Conservation (phyloP, 2,888 invertebrate genomes). For the Leptinotarsa tumamoca region DNA sequence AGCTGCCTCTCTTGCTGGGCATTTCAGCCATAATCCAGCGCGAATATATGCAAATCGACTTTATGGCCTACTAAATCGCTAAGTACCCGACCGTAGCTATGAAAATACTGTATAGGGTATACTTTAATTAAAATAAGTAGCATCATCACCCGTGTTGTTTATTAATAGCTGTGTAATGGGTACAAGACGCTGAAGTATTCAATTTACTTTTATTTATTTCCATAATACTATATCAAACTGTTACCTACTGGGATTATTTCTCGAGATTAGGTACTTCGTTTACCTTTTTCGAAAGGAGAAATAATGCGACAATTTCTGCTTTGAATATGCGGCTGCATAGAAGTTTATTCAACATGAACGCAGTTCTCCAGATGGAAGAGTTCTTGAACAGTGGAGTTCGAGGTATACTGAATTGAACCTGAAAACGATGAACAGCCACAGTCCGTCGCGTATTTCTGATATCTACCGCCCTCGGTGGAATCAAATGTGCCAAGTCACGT, state of each 20-base stretch:
- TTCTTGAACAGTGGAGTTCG: too few species aligned
- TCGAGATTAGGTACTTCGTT: conserved; percentile 5
- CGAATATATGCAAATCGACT: conserved; percentile 45
- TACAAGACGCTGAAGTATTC: conserved; percentile 27
- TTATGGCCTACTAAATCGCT: conserved; percentile 45
- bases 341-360: too few species aligned
- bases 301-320: not conserved
- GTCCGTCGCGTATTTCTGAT: too few species aligned
- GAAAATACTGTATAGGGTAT: conserved; percentile 36
- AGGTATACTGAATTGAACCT: too few species aligned
- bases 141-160: conserved; percentile 31
- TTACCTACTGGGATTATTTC: conserved; percentile 14
- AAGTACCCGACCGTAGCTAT: conserved; percentile 40
- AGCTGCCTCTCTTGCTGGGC: conserved; percentile 34
- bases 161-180: conserved; percentile 32
- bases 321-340: not conserved
- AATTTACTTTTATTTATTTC: conserved; percentile 29
- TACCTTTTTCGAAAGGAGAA: not conserved
- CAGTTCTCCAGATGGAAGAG: too few species aligned
- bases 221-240: conserved; percentile 27
- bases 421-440: too few species aligned
- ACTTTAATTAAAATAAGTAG: conserved; percentile 41
- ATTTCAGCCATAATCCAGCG: conserved; percentile 32
- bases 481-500: too few species aligned
- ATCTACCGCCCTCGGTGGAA: too few species aligned